Base-by-base conservation (phyloP, 2,888 invertebrate genomes). In the Patella depressa region DNA sequence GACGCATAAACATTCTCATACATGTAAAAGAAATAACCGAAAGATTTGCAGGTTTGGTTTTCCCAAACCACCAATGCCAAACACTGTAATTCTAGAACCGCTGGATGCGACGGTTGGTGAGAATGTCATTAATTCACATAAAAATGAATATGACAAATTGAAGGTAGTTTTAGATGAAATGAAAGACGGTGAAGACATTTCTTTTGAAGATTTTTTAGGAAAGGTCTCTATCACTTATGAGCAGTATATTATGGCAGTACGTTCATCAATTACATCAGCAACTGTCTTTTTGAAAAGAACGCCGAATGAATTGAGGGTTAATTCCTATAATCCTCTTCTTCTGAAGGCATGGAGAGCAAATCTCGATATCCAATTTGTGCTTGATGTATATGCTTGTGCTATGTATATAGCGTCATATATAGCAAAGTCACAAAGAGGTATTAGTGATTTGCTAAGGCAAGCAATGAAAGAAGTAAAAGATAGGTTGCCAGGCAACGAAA, bases 361-460 rank as follows among this genome's bases (percentile, higher is more conserved):
- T 24, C 24, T 24, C 24, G 24, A 24, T 24, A 24, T 24, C 24
- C 24, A 24, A 24, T 24, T 24, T 24, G 24, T 24, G 24, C 24
- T 24, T 24, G 24, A 24, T 24, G 24, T 24, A 24, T 24, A 24
- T 24, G 24, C 24, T 24, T 24, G 24, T 24, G 24, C 24, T 24
- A 24, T 24, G 24, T 24, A 24, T 24, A 24, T 24, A 24, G 24
- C 24, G 24, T 24, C 24, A 24, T 24, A 24, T 24, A 24, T 24
- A 24, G 79, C 81, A n/a, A 86, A 85, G 73, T 70, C 76, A 53
- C 83, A 84, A 55, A 15, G 81, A 29, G 82, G 84, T 2, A 85
- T 86, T 81, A 81, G 80, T 71, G 82, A 82, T 19, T 72, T 83
- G 15, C 53, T 86, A 3, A 69, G 80, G 17, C 73, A 79, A 71